A percentile compares a stretch with the other conserved stretches of the same genome.
phyloP scores from a whole-genome alignment of 1,140 invertebrate species.

The Drosophila chauvacae region DNA sequence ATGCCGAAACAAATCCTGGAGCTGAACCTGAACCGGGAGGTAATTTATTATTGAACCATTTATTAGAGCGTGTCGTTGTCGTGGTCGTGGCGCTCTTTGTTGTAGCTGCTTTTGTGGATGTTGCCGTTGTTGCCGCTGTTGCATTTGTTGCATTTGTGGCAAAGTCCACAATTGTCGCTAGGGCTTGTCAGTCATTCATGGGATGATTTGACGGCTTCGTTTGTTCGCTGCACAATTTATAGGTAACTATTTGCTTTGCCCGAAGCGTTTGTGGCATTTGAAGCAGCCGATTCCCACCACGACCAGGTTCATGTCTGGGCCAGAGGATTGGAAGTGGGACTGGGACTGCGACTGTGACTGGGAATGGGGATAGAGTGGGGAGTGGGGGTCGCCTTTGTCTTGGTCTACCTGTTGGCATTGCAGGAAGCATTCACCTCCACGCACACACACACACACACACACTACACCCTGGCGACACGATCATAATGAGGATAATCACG shows the following conservation, averaged over 20 bases:
- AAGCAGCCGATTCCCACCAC: conserved; percentile 73
- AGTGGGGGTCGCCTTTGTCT: conserved; percentile 38
- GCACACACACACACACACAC: conserved; percentile 17
- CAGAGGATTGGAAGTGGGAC: conserved; percentile 27
- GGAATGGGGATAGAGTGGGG: conserved; percentile 6
- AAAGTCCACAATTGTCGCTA: conserved; percentile 67
- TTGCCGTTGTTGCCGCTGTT: conserved; percentile 3
- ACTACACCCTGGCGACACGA: conserved; percentile 17
- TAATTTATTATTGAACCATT: conserved; percentile 81
- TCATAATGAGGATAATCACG: conserved; percentile 60
- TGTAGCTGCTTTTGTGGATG: conserved; percentile 3
- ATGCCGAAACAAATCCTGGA: conserved; percentile 64
- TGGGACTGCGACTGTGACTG: conserved; percentile 20
- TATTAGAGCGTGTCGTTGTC: conserved; percentile 72
- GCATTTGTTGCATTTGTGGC: conserved; percentile 25
- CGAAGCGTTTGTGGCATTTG: conserved; percentile 64
- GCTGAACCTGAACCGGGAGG: conserved; percentile 44
- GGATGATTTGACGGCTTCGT: conserved; percentile 65
- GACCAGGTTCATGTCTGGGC: conserved; percentile 30
- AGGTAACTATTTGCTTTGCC: conserved; percentile 70
- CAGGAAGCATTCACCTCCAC: conserved; percentile 79
- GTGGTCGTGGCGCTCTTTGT: conserved; percentile 45
- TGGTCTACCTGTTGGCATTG: conserved; percentile 81
- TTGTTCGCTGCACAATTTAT: conserved; percentile 62
- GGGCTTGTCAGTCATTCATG: conserved; percentile 69